These are phyloP conservation scores for Dendroctonus ponderosae DNA, from an alignment of 1,140 invertebrate species.

Conservation along the genomic window DNA sequence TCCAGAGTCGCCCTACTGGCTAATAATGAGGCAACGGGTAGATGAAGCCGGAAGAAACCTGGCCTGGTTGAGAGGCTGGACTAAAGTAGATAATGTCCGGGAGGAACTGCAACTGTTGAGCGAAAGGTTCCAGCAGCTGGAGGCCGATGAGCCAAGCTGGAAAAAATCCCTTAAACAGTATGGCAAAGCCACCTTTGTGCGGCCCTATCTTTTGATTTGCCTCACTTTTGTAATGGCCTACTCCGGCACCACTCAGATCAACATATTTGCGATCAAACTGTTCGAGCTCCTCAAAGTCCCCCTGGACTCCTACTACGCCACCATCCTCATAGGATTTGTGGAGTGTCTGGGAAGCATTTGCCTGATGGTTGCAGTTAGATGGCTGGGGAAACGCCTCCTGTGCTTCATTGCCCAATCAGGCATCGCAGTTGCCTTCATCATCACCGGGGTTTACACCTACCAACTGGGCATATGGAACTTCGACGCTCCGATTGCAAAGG, in stretches of 20 bases:
- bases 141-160: not conserved
- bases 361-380: constrained; percentile 66
- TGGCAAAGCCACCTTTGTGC: constrained; percentile 54
- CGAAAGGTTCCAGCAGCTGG: constrained; percentile 45
- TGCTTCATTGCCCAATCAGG: constrained; percentile 64
- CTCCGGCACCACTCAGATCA: constrained; percentile 68
- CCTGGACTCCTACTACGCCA: constrained; percentile 70
- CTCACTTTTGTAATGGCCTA: constrained; percentile 68
- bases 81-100: constrained; percentile 54
- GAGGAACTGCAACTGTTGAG: constrained; percentile 53
- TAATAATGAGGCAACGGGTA: constrained; percentile 60
- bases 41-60: constrained; percentile 60
- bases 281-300: constrained; percentile 69
- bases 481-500: constrained; percentile 1
- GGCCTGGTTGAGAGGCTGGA: constrained; percentile 69
- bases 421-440: constrained; percentile 61
- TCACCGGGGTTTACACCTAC: constrained; percentile 59
- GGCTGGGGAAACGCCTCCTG: constrained; percentile 67
- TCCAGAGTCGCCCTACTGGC: constrained; percentile 77
- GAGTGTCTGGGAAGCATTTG: constrained; percentile 63
- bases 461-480: constrained; percentile 41
- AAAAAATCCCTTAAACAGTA: constrained; percentile 51
- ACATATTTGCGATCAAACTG: constrained; percentile 71
- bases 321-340: constrained; percentile 65
- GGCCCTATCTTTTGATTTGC: constrained; percentile 63